Evolutionary conservation across 2,797 vertebrate species (phyloP).

Genomic region (Babyrousa celebensis): DNA sequence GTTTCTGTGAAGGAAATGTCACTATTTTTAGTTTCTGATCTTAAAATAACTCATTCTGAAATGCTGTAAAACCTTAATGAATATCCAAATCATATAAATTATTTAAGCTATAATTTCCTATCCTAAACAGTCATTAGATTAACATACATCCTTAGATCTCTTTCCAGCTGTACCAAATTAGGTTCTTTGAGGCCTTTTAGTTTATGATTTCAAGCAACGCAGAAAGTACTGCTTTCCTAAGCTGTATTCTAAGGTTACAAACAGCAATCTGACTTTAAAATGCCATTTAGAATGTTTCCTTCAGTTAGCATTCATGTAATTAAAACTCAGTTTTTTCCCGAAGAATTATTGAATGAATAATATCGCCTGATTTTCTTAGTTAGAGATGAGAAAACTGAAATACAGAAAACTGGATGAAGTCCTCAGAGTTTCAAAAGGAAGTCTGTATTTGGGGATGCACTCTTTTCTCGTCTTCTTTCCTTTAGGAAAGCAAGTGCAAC

Average conservation of each 20-base stretch:
- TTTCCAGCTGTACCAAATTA: conserved; percentile 84
- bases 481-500: neutral
- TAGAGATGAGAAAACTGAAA: conserved; percentile 69
- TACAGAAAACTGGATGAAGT: neutral
- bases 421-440: conserved; percentile 42
- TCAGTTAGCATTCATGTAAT: conserved; percentile 67
- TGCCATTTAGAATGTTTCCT: conserved; percentile 71
- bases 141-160: conserved; percentile 81
- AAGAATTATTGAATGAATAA: conserved; percentile 78
- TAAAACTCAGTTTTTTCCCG: conserved; percentile 53
- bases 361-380: conserved; percentile 50
- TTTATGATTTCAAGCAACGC: conserved; percentile 80
- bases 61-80: conserved; percentile 81
- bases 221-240: conserved; percentile 82
- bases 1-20: conserved; percentile 62
- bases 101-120: conserved; percentile 87
- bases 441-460: neutral
- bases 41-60: conserved; percentile 83
- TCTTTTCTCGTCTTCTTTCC: neutral
- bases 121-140: conserved; percentile 87
- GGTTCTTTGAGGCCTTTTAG: conserved; percentile 75
- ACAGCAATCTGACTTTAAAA: conserved; percentile 83
- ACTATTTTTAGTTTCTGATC: conserved; percentile 77
- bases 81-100: conserved; percentile 84
- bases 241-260: conserved; percentile 78